These are phyloP conservation scores for Benitochromis conjunctus DNA, from an alignment of 2,113 vertebrate species.

Conservation along the genomic window DNA sequence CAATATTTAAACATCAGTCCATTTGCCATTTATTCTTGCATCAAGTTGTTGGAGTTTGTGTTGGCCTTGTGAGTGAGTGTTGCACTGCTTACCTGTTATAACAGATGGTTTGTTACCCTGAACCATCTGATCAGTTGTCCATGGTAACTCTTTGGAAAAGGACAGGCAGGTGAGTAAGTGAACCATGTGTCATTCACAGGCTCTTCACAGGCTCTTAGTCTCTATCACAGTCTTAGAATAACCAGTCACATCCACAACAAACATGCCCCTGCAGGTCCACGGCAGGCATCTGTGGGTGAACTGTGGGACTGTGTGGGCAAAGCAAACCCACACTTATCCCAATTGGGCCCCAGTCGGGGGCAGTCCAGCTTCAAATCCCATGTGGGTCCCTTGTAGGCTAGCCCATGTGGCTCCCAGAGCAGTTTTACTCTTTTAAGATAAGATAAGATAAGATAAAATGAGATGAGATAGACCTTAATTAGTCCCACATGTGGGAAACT, in stretches of 20 bases:
- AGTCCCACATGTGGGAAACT: no score
- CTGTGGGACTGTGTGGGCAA: not conserved
- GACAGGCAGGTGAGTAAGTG: not conserved
- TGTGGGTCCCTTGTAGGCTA: not conserved
- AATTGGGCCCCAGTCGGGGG: not conserved
- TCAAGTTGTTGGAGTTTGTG: not conserved
- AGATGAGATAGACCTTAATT: no score
- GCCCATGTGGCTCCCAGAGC: not conserved
- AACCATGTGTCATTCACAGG: not conserved
- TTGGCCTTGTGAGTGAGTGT: not conserved
- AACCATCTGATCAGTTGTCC: not conserved
- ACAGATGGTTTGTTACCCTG: not conserved
- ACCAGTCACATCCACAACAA: not conserved
- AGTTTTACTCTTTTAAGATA: not conserved
- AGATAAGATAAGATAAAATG: no score
- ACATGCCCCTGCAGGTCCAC: fast-evolving
- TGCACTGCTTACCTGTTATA: not conserved
- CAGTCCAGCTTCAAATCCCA: not conserved
- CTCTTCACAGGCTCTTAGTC: not conserved
- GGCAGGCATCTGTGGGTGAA: not conserved
- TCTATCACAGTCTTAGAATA: not conserved
- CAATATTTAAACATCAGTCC: not conserved
- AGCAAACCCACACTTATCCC: not conserved
- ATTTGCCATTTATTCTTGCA: not conserved
- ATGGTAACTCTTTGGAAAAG: not conserved